phyloP scores from a whole-genome alignment of 2,113 vertebrate genomes.

The Grantiella picta region DNA sequence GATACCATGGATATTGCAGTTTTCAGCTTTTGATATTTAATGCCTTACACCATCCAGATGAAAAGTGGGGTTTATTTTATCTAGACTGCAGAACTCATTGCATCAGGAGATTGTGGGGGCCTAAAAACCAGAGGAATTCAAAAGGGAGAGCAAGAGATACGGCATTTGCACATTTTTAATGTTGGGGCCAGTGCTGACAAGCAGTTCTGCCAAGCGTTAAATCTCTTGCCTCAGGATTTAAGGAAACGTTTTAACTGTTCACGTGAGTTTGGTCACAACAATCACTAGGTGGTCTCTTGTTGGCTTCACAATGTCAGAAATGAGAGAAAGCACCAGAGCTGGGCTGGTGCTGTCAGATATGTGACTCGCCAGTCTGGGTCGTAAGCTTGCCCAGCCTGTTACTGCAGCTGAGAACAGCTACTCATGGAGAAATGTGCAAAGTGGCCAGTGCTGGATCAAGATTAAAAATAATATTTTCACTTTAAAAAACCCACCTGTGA shows the following conservation, averaged over 20 bases:
- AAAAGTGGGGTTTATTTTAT: neutral
- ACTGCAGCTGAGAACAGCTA: neutral
- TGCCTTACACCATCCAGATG: neutral
- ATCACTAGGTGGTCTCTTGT: neutral
- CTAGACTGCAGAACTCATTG: neutral
- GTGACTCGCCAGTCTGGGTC: neutral
- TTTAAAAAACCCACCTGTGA: neutral
- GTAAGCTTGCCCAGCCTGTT: neutral
- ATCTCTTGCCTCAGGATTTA: neutral
- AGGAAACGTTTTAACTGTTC: neutral
- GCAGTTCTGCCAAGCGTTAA: neutral
- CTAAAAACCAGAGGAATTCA: neutral
- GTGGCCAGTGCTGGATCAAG: neutral
- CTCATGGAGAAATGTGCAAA: neutral
- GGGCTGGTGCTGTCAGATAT: neutral
- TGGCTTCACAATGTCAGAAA: neutral
- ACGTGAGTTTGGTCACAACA: neutral
- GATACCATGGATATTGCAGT: neutral
- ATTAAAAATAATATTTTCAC: neutral
- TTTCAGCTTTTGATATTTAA: conserved; percentile 28
- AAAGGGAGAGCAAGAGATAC: neutral
- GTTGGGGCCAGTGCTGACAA: neutral
- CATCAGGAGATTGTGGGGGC: neutral
- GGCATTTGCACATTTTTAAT: neutral
- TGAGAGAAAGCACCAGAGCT: neutral